phyloP scores from a whole-genome alignment of 2,113 vertebrate genomes.

The Lepidiolamprologus cunningtoni region DNA sequence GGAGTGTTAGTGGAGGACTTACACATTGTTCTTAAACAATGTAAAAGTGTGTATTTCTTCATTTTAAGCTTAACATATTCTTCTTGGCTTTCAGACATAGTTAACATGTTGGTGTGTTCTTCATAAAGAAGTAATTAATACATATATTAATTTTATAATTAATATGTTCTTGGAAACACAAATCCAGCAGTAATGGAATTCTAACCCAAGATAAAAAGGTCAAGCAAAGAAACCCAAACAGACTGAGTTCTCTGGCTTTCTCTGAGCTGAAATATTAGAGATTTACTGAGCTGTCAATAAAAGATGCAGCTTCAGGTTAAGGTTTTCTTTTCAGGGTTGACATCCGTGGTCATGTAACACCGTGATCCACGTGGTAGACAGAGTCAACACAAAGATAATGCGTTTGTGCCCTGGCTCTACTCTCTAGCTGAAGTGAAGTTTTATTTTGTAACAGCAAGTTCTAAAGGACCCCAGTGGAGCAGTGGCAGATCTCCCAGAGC shows the following conservation, averaged over 20 bases:
- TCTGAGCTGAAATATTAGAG: background rate
- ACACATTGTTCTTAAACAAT: background rate
- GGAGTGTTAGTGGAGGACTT: background rate
- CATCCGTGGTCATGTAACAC: background rate
- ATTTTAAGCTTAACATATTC: background rate
- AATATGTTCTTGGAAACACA: background rate
- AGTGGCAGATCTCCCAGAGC: constrained; percentile 52
- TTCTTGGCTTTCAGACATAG: background rate
- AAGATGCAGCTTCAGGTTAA: background rate
- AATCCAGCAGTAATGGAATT: background rate
- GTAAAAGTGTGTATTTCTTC: background rate
- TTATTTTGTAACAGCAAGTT: constrained; percentile 16
- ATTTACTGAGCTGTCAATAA: background rate
- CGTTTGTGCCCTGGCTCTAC: background rate
- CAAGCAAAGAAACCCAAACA: background rate
- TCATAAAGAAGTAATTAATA: background rate
- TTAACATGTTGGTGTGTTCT: background rate
- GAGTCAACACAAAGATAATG: background rate
- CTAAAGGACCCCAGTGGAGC: constrained; percentile 29
- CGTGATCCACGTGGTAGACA: background rate
- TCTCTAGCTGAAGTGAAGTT: background rate
- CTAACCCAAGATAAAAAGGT: background rate
- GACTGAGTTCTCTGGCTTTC: background rate
- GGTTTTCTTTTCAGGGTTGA: background rate
- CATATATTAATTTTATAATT: background rate